Evolutionary conservation across 2,888 invertebrate species (phyloP).

Genomic region (Timema podura): DNA sequence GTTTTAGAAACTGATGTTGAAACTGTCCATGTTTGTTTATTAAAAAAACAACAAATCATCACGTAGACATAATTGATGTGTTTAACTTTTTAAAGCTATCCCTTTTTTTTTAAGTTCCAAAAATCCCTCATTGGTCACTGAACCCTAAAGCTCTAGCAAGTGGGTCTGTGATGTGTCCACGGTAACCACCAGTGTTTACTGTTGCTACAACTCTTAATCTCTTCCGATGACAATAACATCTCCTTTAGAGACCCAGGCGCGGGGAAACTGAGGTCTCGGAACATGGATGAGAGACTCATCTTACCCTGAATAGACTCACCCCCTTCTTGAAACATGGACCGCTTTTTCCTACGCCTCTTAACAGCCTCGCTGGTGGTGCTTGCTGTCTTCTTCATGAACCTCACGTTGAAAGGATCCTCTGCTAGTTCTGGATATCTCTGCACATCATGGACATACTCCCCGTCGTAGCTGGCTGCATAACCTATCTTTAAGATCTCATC

Average conservation of each 20-base stretch:
- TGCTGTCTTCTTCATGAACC: constrained; percentile 69
- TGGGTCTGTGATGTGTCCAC: constrained; percentile 25
- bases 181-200: constrained; percentile 31
- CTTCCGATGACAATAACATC: constrained; percentile 8
- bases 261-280: constrained; percentile 17
- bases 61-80: too few relatives aligned
- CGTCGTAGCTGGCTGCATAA: constrained; percentile 80
- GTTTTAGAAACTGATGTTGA: too few relatives aligned
- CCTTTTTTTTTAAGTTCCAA: too few relatives aligned
- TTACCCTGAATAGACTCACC: not conserved
- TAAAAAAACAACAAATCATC: too few relatives aligned
- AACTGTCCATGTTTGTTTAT: too few relatives aligned
- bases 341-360: constrained; percentile 26
- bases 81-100: too few relatives aligned
- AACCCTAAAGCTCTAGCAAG: constrained; percentile 23
- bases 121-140: not conserved
- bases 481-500: constrained; percentile 85
- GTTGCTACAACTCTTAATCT: constrained; percentile 23
- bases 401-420: constrained; percentile 93
- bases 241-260: constrained; percentile 23
- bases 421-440: constrained; percentile 87
- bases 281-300: constrained; percentile 7
- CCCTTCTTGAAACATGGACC: constrained; percentile 8
- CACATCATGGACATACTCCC: constrained; percentile 88
- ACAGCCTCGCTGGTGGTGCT: constrained; percentile 25